Conservation (phyloP, 2,113 vertebrate genomes). For the Echinops telfairi region DNA sequence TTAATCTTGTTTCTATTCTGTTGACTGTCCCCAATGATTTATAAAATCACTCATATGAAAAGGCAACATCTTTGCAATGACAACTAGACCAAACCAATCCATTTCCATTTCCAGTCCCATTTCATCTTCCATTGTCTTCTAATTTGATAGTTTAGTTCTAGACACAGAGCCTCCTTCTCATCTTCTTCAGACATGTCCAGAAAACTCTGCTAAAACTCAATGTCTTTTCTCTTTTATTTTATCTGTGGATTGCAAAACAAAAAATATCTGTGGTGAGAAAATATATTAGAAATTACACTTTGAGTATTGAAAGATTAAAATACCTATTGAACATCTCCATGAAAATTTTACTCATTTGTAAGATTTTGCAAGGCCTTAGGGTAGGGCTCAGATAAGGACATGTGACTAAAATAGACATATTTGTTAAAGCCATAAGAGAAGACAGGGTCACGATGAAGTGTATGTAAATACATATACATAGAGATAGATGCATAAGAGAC, state of each 20-base stretch:
- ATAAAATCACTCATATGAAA: neutral
- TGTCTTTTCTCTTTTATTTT: neutral
- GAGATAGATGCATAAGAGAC: too few relatives aligned
- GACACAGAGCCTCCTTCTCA: neutral
- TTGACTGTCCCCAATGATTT: neutral
- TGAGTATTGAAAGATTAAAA: neutral
- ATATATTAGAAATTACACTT: neutral
- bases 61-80: neutral
- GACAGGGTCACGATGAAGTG: too few relatives aligned
- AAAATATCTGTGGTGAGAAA: neutral
- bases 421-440: too few relatives aligned
- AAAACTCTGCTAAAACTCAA: neutral
- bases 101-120: neutral
- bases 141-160: neutral
- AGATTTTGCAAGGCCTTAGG: neutral
- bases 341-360: neutral
- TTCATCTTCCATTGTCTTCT: neutral
- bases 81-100: neutral
- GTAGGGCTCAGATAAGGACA: too few relatives aligned
- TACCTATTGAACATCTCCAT: neutral
- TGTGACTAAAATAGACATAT: too few relatives aligned
- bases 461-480: too few relatives aligned
- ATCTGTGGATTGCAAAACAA: neutral
- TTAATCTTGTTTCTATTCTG: neutral
- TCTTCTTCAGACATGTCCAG: neutral